Evolutionary conservation across 2,888 invertebrate species (phyloP), one percentile per base, ranked within the genome.

Genomic region (Drosophila quinaria): DNA sequence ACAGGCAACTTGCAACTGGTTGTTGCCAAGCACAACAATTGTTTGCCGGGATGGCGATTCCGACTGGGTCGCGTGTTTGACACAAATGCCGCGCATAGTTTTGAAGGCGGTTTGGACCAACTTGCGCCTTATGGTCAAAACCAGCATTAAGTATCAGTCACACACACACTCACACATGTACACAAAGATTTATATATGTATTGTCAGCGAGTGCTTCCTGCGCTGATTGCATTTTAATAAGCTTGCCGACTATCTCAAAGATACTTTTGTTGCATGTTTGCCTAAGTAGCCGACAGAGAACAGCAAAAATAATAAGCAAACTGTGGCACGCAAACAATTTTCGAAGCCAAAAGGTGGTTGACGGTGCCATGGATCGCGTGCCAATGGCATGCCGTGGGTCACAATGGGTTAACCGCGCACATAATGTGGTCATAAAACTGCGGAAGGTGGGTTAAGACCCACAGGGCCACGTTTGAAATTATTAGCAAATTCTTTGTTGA

Each of bases 21-120:
- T 37, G 59, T 44, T 69, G 59, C 51, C 80, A 66, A 4, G 1
- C 22, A 22, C 22, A 22, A 69, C 81, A 86, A 83, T 86, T 76
- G 87, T 78, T 85, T 82, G 71, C 70, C 70, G 65, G 76, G 52
- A 39, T 56, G 69, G 78, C 79, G 4, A 22, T 22, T 22, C 22
- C 22, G 88, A 84, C 84, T 85, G 84, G 87, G 84, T 89, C 86
- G 89, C 86, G 86, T 89, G 89, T 87, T 87, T 87, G 86, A 87
- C 86, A 87, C 86, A 87, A 89, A 87, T 87, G 86, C 86, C 80
- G 56, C 80, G 73, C 78, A 87, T 87, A 87, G 89, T 87, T 87
- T 87, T 85, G 89, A 87, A 89, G 89, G 87, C 80, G 89, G 87
- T 89, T 84, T 68, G 74, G 69, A 72, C 72, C 83, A 70, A 70